These are phyloP conservation scores for Limanda limanda DNA, from an alignment of 2,113 vertebrate genomes.

Conservation along the genomic window DNA sequence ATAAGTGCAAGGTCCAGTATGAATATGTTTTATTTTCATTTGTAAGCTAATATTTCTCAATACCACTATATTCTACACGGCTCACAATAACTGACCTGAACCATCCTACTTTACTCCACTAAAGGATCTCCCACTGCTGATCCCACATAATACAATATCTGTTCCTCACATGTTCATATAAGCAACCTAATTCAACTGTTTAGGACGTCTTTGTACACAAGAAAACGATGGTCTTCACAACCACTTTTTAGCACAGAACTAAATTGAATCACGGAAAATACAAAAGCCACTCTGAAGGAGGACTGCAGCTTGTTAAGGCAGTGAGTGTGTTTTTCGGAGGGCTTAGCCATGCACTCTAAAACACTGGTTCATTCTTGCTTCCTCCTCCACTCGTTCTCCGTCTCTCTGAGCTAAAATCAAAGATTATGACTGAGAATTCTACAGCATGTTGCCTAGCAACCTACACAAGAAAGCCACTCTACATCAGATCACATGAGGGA, in stretches of 20 bases:
- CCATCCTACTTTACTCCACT: background rate
- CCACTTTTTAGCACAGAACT: background rate
- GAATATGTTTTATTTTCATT: background rate
- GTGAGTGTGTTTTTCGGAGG: conserved; percentile 17
- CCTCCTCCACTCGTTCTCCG: conserved; percentile 50
- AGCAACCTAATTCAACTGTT: background rate
- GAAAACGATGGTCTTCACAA: background rate
- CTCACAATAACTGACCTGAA: background rate
- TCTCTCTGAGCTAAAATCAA: conserved; percentile 72
- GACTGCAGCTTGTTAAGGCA: conserved; percentile 15
- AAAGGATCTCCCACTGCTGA: background rate
- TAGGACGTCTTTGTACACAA: background rate
- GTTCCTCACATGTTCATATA: background rate
- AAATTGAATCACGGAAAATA: background rate
- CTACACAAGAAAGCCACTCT: conserved; percentile 75
- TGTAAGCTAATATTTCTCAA: background rate
- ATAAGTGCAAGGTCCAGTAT: background rate
- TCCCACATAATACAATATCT: background rate
- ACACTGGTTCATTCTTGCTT: conserved; percentile 51
- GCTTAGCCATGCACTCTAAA: conserved; percentile 44
- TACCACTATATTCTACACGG: background rate
- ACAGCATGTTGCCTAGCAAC: conserved; percentile 83
- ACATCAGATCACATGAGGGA: conserved; percentile 70
- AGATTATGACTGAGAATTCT: conserved; percentile 73
- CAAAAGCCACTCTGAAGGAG: conserved; percentile 14